These are phyloP conservation scores for Danio albolineatus DNA, from an alignment of 2,797 vertebrate species.

Conservation along the genomic window DNA sequence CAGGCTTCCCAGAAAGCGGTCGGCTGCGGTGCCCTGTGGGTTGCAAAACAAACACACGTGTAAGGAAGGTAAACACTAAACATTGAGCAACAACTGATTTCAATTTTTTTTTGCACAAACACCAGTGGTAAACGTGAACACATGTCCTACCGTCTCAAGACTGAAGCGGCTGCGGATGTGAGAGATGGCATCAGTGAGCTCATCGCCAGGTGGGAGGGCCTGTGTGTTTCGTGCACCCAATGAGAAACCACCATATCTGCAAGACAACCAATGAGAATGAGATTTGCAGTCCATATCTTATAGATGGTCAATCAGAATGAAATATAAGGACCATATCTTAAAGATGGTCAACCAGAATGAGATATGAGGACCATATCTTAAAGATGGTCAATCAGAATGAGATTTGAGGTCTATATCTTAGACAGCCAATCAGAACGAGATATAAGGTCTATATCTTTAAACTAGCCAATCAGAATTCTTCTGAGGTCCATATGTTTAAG, in stretches of 20 bases:
- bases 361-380: not conserved
- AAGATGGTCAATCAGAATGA: too few relatives aligned
- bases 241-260: slow-evolving; percentile 96
- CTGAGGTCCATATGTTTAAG: not conserved
- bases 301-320: too few relatives aligned
- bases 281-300: too few relatives aligned
- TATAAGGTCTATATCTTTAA: not conserved
- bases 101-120: too few relatives aligned
- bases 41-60: not conserved
- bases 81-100: too few relatives aligned
- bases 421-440: too few relatives aligned
- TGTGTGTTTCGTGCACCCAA: slow-evolving; percentile 87
- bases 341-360: slow-evolving; percentile 23
- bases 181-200: slow-evolving; percentile 85
- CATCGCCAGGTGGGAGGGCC: slow-evolving; percentile 79
- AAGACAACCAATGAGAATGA: too few relatives aligned
- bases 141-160: slow-evolving; percentile 82
- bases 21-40: slow-evolving; percentile 86
- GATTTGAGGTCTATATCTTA: too few relatives aligned
- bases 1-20: slow-evolving; percentile 91
- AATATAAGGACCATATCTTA: too few relatives aligned
- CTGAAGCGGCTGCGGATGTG: slow-evolving; percentile 86
- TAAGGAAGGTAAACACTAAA: too few relatives aligned
- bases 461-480: slow-evolving; percentile 22
- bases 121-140: too few relatives aligned